A percentile compares a stretch with the other conserved stretches of the same genome.
Evolutionary conservation across 2,888 invertebrate genomes (phyloP).

Genomic region (Prosapia bicincta): DNA sequence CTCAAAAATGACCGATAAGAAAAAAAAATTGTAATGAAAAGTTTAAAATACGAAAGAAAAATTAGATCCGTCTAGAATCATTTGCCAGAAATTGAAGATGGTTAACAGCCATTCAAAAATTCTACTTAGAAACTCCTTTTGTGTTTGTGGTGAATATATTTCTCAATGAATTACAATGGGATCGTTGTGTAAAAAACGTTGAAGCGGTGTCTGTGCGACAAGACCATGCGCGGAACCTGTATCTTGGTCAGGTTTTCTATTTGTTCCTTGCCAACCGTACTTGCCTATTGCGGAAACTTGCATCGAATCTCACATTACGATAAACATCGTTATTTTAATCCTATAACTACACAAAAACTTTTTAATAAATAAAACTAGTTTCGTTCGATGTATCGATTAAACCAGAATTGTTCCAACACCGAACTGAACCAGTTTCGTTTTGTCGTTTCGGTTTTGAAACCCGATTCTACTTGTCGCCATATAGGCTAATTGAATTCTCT

Average conservation of each 20-base stretch:
- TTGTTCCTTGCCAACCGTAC: neutral
- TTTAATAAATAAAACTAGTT: neutral
- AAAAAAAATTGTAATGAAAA: no score
- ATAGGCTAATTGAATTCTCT: neutral
- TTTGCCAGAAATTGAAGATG: no score
- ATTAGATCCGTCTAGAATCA: no score
- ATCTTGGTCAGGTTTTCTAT: neutral
- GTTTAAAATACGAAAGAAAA: no score
- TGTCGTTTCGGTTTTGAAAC: no score
- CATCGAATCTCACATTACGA: neutral
- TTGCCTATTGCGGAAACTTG: neutral
- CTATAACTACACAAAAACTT: neutral
- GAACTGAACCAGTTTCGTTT: neutral
- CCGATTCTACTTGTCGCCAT: no score
- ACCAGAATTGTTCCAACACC: neutral
- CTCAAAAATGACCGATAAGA: no score
- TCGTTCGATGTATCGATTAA: neutral
- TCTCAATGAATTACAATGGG: neutral
- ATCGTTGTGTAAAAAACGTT: neutral
- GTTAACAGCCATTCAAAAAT: no score
- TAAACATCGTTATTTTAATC: neutral
- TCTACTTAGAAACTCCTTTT: no score
- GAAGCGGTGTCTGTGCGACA: neutral
- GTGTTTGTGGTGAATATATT: neutral
- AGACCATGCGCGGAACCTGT: neutral